Evolutionary conservation across 2,888 invertebrate species (phyloP).

Genomic region (Tribolium freemani): DNA sequence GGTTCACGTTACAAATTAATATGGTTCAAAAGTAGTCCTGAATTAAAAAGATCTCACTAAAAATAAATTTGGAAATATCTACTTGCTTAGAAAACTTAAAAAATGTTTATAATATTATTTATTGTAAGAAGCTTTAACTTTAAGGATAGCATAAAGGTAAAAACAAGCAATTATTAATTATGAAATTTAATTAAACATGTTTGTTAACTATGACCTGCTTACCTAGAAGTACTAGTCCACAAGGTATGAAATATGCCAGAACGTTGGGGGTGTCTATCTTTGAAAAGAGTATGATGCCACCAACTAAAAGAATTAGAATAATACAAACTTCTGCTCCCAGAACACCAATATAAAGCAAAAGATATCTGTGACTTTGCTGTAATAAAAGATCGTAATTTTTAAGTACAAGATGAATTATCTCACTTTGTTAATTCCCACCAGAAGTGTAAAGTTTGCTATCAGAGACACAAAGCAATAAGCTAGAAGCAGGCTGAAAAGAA

Average conservation of each 20-base stretch:
- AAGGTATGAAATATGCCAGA: conserved; percentile 8
- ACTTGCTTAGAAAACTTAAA: too few relatives aligned
- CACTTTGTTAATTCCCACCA: conserved; percentile 25
- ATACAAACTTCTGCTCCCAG: not conserved
- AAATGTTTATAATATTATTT: too few relatives aligned
- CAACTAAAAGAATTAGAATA: not conserved
- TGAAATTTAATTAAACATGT: too few relatives aligned
- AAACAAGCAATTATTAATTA: too few relatives aligned
- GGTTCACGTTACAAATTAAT: too few relatives aligned
- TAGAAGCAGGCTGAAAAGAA: not conserved
- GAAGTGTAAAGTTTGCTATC: conserved; percentile 1
- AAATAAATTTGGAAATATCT: too few relatives aligned
- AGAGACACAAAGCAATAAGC: conserved; percentile 12
- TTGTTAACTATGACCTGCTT: not conserved
- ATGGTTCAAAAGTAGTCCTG: too few relatives aligned
- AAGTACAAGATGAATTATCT: not conserved
- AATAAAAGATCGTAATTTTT: not conserved
- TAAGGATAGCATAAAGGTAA: too few relatives aligned
- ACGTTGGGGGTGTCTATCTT: not conserved
- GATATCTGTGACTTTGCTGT: conserved; percentile 6
- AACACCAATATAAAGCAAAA: conserved; percentile 13
- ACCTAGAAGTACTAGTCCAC: not conserved
- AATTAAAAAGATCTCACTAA: too few relatives aligned
- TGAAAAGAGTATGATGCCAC: not conserved
- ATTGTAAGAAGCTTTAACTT: too few relatives aligned